A percentile compares a stretch with the other conserved stretches of the same genome.
These are phyloP conservation scores for Orthonychiurus folsomi DNA, from an alignment of 2,888 invertebrate genomes.

Conservation along the genomic window DNA sequence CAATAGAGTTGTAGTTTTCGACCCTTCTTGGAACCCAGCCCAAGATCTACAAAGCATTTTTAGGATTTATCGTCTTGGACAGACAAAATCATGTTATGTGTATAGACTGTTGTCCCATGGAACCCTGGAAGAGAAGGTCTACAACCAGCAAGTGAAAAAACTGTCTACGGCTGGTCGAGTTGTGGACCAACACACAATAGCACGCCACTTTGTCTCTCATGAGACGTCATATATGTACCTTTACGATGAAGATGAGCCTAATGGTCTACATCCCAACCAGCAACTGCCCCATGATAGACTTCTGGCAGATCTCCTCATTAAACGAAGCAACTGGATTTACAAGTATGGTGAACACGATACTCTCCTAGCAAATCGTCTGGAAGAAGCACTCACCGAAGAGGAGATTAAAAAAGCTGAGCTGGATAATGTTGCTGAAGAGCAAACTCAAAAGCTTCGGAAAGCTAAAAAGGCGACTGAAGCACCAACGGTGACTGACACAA, in stretches of 20 bases:
- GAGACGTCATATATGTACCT: neutral
- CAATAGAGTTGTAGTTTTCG: slow-evolving; percentile 95
- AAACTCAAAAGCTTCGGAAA: no score
- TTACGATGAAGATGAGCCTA: neutral
- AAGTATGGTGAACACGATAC: neutral
- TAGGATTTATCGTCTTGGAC: slow-evolving; percentile 94
- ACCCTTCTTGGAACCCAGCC: slow-evolving; percentile 98
- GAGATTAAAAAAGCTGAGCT: no score
- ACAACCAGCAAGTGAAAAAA: slow-evolving; percentile 77
- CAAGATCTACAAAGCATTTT: slow-evolving; percentile 98
- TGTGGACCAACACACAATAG: slow-evolving; percentile 56
- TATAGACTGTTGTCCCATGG: slow-evolving; percentile 89
- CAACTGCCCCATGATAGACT: neutral
- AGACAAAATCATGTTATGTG: slow-evolving; percentile 91
- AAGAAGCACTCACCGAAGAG: neutral
- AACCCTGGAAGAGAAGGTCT: slow-evolving; percentile 87
- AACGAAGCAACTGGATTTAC: no score
- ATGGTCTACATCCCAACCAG: neutral
- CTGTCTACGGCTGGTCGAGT: slow-evolving; percentile 76
- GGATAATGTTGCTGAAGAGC: no score
- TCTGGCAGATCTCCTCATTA: neutral
- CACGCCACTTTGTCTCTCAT: neutral
- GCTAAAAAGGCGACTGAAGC: no score
- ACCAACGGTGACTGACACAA: no score
- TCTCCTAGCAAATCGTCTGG: neutral